Base-by-base conservation (phyloP, 2,113 vertebrate genomes). In the Otus sunia region DNA sequence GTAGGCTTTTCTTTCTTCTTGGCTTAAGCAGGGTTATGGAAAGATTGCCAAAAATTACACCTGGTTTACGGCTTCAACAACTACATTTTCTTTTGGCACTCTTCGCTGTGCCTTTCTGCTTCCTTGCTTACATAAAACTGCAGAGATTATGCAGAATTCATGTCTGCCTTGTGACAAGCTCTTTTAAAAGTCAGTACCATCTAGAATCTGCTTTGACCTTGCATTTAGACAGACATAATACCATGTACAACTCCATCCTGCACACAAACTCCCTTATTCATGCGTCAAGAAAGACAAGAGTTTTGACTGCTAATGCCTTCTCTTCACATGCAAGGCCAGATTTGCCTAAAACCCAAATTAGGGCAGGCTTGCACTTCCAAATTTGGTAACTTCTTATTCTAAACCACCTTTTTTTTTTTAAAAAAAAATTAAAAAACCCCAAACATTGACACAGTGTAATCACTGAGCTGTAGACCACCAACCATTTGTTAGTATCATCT, bases 171-270 rank as follows among this genome's bases (percentile, higher is more conserved):
- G 64, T 84, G 88, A 94, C 83, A 75, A 78, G 49, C 76, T 94
- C 94, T 87, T 91, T 84, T 64, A 86, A 79, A 88, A 96, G 85
- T 88, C 92, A 95, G 59, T 53, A 85, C 25, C 23, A 62, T 85
- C 93, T 77, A 62, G 83, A 94, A 95, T 90, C 41, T 91, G 67
- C 67, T 96, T 85, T 90, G 92, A 96, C 90, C 90, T 94, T 95
- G 69, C 76, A 77, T 66, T 95, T 93, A 75, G 86, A 88, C 34
- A 94, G 93, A 91, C 58, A 17, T 60, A 88, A 72, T 60, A 93
- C 49, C 59, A 56, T 30, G 43, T 63, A 49, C 8, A 5, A 69
- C 50, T 93, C 55, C 47, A 92, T 95, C 90, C 77, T 53, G 88
- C 78, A 86, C 89, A 86, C 67, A 89, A 90, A 81, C 52, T 67